phyloP scores from a whole-genome alignment of 2,888 invertebrate genomes.

The Nymphalis c-album region DNA sequence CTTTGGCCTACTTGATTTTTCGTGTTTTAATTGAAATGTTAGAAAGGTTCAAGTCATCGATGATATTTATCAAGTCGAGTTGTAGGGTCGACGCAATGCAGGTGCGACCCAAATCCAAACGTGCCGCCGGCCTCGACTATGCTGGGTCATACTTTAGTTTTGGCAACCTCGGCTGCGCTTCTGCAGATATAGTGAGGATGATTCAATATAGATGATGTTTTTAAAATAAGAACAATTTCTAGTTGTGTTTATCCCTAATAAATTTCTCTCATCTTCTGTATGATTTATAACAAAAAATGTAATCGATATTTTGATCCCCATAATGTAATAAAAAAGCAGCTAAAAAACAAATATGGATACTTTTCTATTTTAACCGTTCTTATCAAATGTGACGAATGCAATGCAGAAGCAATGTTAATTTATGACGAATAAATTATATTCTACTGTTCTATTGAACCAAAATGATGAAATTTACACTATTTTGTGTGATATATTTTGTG shows the following conservation, averaged over 20 bases:
- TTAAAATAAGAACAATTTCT: background rate
- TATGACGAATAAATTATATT: too few species aligned
- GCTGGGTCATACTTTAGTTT: slow-evolving; percentile 5
- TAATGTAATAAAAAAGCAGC: too few species aligned
- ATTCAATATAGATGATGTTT: background rate
- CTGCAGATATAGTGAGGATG: slow-evolving; percentile 1
- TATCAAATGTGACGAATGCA: too few species aligned
- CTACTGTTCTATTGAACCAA: too few species aligned
- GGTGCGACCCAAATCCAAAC: slow-evolving; percentile 66
- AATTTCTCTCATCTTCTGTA: background rate
- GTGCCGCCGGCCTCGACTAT: slow-evolving; percentile 18
- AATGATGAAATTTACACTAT: too few species aligned
- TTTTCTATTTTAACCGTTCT: too few species aligned
- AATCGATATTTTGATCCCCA: too few species aligned
- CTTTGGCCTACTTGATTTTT: slow-evolving; percentile 4
- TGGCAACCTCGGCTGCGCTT: slow-evolving; percentile 9
- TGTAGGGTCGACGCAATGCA: slow-evolving; percentile 59
- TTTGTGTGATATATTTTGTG: too few species aligned
- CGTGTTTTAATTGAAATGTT: background rate
- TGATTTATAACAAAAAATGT: too few species aligned
- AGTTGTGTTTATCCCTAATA: background rate
- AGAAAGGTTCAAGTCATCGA: background rate
- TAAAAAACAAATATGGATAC: too few species aligned
- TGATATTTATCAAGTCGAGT: slow-evolving; percentile 1
- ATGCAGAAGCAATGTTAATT: too few species aligned